Evolutionary conservation across 92 coral and sea anemone species (phyloP).

Genomic region (Chrysogorgia sp.): DNA sequence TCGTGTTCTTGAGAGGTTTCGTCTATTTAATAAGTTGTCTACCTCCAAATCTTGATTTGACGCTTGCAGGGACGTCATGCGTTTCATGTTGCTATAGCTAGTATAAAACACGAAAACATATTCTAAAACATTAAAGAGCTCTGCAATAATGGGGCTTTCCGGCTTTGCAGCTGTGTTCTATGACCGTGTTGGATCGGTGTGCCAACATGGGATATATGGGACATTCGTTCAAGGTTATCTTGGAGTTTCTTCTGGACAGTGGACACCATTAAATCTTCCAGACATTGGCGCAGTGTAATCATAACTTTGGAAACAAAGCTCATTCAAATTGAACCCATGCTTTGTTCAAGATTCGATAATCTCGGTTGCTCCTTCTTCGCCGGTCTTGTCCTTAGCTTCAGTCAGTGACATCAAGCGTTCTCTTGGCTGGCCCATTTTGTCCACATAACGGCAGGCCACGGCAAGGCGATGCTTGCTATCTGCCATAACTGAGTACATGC

Average conservation of each 20-base stretch:
- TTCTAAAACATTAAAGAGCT: neutral
- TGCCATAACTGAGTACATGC: constrained; percentile 20
- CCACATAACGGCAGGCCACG: constrained; percentile 2
- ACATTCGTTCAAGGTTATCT: neutral
- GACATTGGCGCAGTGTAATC: too few species aligned
- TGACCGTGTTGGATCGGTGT: neutral
- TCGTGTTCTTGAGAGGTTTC: neutral
- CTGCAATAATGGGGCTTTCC: neutral
- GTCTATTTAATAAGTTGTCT: neutral
- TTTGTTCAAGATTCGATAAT: too few species aligned
- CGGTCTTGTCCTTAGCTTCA: constrained; percentile 28
- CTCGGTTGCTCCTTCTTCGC: constrained; percentile 1
- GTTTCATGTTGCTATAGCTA: neutral
- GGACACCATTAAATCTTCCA: too few species aligned
- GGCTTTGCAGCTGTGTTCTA: constrained; percentile 4
- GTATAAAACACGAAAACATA: neutral
- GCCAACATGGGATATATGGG: constrained; percentile 3
- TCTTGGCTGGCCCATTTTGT: neutral
- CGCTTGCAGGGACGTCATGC: neutral
- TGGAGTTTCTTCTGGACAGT: neutral
- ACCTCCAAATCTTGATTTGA: neutral
- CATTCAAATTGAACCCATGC: too few species aligned
- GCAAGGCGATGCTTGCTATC: constrained; percentile 15
- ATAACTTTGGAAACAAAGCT: too few species aligned
- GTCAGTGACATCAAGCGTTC: constrained; percentile 14